Conservation (phyloP, 2,888 invertebrate species). For the Watsonalla cultraria region DNA sequence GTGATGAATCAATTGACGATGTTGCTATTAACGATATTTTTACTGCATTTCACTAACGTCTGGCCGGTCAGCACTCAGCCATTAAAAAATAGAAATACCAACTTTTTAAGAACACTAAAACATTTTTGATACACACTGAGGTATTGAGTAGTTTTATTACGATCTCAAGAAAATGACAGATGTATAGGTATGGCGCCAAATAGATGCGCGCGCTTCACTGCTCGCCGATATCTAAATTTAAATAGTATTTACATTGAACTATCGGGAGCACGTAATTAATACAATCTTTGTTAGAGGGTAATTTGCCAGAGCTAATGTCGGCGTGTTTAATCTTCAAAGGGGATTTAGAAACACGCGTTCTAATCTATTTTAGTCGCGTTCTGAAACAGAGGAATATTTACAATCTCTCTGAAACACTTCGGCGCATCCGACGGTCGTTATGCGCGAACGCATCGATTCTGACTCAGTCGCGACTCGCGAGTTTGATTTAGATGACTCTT, state of each 20-base stretch:
- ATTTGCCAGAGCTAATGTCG: slow-evolving; percentile 78
- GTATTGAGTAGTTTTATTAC: slow-evolving; percentile 28
- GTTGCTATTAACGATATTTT: not conserved
- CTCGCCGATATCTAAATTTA: slow-evolving; percentile 70
- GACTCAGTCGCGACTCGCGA: slow-evolving; percentile 48
- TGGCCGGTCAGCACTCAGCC: not conserved
- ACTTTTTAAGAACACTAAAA: not conserved
- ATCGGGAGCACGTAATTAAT: slow-evolving; percentile 78
- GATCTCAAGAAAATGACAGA: slow-evolving; percentile 64
- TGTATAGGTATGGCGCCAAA: slow-evolving; percentile 47
- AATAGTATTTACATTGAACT: slow-evolving; percentile 72
- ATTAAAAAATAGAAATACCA: not conserved
- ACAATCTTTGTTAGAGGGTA: slow-evolving; percentile 79
- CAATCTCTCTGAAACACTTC: slow-evolving; percentile 77
- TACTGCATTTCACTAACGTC: not conserved
- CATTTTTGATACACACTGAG: slow-evolving; percentile 7
- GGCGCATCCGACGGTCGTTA: slow-evolving; percentile 77
- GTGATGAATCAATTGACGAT: not conserved
- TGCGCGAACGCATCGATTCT: slow-evolving; percentile 70
- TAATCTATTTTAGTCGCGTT: slow-evolving; percentile 76
- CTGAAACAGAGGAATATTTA: slow-evolving; percentile 79
- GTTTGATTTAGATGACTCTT: slow-evolving; percentile 60
- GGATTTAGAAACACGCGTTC: slow-evolving; percentile 78
- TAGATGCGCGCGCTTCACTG: slow-evolving; percentile 44
- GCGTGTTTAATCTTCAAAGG: slow-evolving; percentile 79